Evolutionary conservation across 2,113 vertebrate species (phyloP), one percentile per base, ranked within the genome.

Genomic region (Pogona vitticeps): DNA sequence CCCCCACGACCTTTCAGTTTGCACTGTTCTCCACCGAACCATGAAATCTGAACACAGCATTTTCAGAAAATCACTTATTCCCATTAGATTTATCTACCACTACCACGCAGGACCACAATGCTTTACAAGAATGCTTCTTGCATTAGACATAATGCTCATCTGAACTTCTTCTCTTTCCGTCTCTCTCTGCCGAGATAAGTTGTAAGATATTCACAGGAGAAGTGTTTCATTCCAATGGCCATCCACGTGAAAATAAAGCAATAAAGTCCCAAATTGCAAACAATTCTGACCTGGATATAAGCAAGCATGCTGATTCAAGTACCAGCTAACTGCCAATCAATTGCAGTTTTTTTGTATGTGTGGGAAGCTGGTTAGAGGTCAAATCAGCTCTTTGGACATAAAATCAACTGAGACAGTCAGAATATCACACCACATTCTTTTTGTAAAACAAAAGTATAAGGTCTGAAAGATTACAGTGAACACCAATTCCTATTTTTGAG

Each of bases 1-100:
- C 84, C 91, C 75, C 38, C 31, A 59, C 65, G 70, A 92, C 73
- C 84, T 91, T 94, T 91, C 84, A 77, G 28, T 72, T 65, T 87
- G 91, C 36, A 84, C 73, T 88, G 73, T 59, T 86, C 82, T 86
- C 75, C 65, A 21, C 58, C 78, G 86, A 92, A 68, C 82, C 84
- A 65, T 93, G 85, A 86, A 92, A 91, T 90, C 84, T 77, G 76
- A 83, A 89, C 10, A 46, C 59, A 92, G 13, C 46, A 7, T 59
- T 91, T 91, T 56, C 26, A 56, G 23, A 80, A 72, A 31, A 87
- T 7, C 70, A 42, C 10, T 67, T 84, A 6, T 38, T 68, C 72
- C 77, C 88, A 58, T 76, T 75, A 18, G 81, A 71, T 71, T 88
- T 86, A 81, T 70, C 83, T 86, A 86, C 26, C 1, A 0, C 15